These are phyloP conservation scores for Osmerus eperlanus DNA, from an alignment of 2,113 vertebrate genomes.

Conservation along the genomic window DNA sequence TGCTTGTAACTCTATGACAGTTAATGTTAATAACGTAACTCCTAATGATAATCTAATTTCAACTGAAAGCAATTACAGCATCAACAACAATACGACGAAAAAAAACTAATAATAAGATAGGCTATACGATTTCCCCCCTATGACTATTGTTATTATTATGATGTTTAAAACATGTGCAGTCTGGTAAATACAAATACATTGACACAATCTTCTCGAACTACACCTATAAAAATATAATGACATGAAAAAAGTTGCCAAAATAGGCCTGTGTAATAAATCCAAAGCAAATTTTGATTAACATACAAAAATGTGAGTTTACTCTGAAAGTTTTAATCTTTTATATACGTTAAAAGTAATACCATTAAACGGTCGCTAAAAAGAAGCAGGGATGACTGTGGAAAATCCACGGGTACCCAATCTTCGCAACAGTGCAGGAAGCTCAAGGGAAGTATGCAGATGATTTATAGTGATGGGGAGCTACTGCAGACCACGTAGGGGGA, in stretches of 20 bases:
- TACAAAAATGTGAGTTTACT: conserved; percentile 15
- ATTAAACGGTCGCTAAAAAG: conserved; percentile 44
- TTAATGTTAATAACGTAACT: too few relatives aligned
- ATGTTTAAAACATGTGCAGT: too few relatives aligned
- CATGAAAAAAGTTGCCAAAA: conserved; percentile 18
- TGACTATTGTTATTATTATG: too few relatives aligned
- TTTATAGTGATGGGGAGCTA: conserved; percentile 69
- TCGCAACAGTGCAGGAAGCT: conserved; percentile 73
- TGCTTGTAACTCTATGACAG: conserved; percentile 4
- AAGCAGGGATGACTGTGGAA: conserved; percentile 33
- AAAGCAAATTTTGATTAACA: conserved; percentile 42
- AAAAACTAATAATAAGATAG: too few relatives aligned
- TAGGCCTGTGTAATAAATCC: background rate
- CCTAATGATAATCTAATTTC: too few relatives aligned
- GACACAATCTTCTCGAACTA: background rate
- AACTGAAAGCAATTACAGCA: too few relatives aligned
- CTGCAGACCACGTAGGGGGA: conserved; percentile 65
- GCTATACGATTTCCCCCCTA: too few relatives aligned
- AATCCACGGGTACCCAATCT: conserved; percentile 42
- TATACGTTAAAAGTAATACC: conserved; percentile 58
- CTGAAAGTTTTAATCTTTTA: conserved; percentile 38
- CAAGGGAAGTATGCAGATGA: conserved; percentile 70
- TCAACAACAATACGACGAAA: too few relatives aligned
- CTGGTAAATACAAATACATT: too few relatives aligned
- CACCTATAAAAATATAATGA: conserved; percentile 1